These are phyloP conservation scores for Cistogaster globosa DNA, from an alignment of 2,888 invertebrate genomes.

Conservation along the genomic window DNA sequence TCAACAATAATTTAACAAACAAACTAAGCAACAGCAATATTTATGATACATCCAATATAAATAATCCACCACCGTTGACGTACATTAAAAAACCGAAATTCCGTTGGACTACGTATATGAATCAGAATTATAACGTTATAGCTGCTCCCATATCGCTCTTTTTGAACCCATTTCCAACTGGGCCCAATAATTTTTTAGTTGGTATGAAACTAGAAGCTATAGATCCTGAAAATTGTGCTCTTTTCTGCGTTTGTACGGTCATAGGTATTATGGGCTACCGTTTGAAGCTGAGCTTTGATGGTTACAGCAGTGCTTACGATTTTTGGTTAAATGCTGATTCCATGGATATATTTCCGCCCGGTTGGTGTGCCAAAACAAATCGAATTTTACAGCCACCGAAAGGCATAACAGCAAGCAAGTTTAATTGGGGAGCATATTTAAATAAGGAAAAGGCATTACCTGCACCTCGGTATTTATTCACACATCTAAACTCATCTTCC, in stretches of 20 bases:
- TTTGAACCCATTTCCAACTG: conserved; percentile 89
- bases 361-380: conserved; percentile 95
- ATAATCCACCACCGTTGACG: conserved; percentile 54
- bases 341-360: conserved; percentile 94
- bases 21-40: conserved; percentile 7
- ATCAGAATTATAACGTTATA: conserved; percentile 87
- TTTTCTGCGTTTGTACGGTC: conserved; percentile 94
- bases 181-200: conserved; percentile 89
- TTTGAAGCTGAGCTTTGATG: conserved; percentile 95
- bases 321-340: conserved; percentile 97
- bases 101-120: conserved; percentile 93
- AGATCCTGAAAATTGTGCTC: conserved; percentile 94
- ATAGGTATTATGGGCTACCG: conserved; percentile 92
- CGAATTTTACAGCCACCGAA: conserved; percentile 91
- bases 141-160: conserved; percentile 91
- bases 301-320: conserved; percentile 93
- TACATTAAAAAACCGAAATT: conserved; percentile 83
- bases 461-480: conserved; percentile 91
- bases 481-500: conserved; percentile 86
- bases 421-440: conserved; percentile 93
- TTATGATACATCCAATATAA: not conserved
- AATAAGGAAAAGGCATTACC: conserved; percentile 89
- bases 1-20: conserved; percentile 20
- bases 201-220: conserved; percentile 97
- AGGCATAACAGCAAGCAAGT: conserved; percentile 85